These are phyloP conservation scores for Malacoraja senta DNA, from an alignment of 2,797 vertebrate species.

Conservation along the genomic window DNA sequence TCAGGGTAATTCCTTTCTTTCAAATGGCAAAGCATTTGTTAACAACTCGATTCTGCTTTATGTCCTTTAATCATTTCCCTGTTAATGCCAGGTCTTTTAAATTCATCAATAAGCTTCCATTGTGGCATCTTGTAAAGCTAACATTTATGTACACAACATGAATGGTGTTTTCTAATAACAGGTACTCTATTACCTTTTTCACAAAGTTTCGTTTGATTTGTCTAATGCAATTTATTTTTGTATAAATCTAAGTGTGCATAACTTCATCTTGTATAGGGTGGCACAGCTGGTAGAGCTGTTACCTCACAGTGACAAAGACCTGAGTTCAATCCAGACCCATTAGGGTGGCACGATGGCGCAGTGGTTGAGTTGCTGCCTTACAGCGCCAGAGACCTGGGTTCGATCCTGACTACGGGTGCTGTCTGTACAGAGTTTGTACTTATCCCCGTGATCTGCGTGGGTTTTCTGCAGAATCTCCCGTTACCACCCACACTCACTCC, in stretches of 20 bases:
- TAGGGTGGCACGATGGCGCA: too few relatives aligned
- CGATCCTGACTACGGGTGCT: too few relatives aligned
- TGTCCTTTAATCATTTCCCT: not conserved
- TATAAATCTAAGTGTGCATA: not conserved
- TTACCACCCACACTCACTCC: too few relatives aligned
- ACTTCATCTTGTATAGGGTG: not conserved
- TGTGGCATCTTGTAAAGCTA: not conserved
- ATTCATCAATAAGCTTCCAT: not conserved
- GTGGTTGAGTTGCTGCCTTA: too few relatives aligned
- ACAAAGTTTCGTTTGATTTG: not conserved
- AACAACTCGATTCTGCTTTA: not conserved
- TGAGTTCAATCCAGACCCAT: too few relatives aligned
- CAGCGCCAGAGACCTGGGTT: too few relatives aligned
- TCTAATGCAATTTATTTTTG: not conserved
- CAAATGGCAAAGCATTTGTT: not conserved
- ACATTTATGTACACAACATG: not conserved
- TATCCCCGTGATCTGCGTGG: too few relatives aligned
- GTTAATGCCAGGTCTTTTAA: not conserved
- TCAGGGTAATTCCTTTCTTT: not conserved
- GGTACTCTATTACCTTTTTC: not conserved
- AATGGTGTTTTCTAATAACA: not conserved
- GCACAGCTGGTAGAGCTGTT: too few relatives aligned
- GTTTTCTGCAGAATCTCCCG: too few relatives aligned
- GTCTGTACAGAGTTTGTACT: too few relatives aligned
- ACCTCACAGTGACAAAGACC: too few relatives aligned